These are phyloP conservation scores for Dynastes tityus DNA, from an alignment of 2,888 invertebrate species.

Conservation along the genomic window DNA sequence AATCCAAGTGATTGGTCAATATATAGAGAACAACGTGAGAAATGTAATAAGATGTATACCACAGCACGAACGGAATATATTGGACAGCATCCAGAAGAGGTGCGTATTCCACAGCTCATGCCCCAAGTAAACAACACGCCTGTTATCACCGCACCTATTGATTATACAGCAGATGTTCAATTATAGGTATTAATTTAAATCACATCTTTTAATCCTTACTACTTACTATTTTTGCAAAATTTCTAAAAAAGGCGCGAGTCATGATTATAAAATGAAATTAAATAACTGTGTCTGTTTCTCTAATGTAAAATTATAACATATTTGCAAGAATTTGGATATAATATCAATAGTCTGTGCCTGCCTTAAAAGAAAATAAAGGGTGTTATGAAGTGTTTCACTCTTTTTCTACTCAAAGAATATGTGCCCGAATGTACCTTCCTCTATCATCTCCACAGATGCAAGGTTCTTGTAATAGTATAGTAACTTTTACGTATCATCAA, in stretches of 20 bases:
- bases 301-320: constrained; percentile 37
- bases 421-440: no score
- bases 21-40: constrained; percentile 75
- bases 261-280: constrained; percentile 19
- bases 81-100: constrained; percentile 72
- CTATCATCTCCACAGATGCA: no score
- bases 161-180: constrained; percentile 70
- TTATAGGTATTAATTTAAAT: constrained; percentile 67
- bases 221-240: constrained; percentile 37
- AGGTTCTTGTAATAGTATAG: no score
- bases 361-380: no score
- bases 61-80: constrained; percentile 73
- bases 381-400: no score
- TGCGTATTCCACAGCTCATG: constrained; percentile 71
- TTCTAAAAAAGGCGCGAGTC: constrained; percentile 47
- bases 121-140: constrained; percentile 68
- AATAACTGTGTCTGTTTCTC: constrained; percentile 50
- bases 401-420: no score
- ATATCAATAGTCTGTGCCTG: not conserved
- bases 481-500: no score
- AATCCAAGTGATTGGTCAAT: constrained; percentile 73
- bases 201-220: constrained; percentile 52
- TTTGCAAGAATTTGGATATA: not conserved
- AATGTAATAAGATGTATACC: constrained; percentile 74
- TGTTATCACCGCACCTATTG: constrained; percentile 68